Evolutionary conservation across 1,140 invertebrate genomes (phyloP), one percentile per base, ranked within the genome.

Genomic region (Xylocopa sonorina): DNA sequence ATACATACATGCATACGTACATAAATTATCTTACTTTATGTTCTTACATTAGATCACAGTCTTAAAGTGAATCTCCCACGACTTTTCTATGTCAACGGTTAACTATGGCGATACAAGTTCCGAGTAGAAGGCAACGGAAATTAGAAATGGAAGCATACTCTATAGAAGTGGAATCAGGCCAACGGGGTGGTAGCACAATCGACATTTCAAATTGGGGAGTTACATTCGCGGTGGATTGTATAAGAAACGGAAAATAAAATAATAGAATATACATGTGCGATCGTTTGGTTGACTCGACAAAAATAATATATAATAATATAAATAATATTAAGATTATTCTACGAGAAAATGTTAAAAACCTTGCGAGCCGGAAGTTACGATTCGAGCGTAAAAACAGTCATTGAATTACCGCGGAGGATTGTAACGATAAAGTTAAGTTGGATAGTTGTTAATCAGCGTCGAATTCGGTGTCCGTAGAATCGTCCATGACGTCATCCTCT

Each of bases 381-480:
- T 12, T 64, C 24, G 9, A 64, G 27, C 3, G 12, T 10, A 46
- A 29, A 16, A 43, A 29, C 0, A 3, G 24, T 21, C 2, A 4
- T 9, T 1, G 18, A 2, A 10, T 73, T 18, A 27, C 43, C 21
- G 32, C 27, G 10, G 14, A 38, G n/a, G 6, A 55, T 29, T 7
- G 4, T 1, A 21, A 55, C 27, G 29, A 43, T n/a, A 16, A 12
- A 7, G 18, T 5, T 9, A 21, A 27, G 38, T 9, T 18, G 24
- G n/a, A n/a, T n/a, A 41, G n/a, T n/a, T 34, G 21, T 85, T 77
- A 88, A 80, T 90, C 85, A 16, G 89, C 67, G 21, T 88, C 73
- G n/a, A 89, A 83, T n/a, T n/a, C n/a, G 3, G 32, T 21, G 21
- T 60, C 32, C 1, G 57, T 60, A n/a, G 32, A 21, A 16, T 87